Evolutionary conservation across 1,140 invertebrate species (phyloP).

Genomic region (Lordiphosa mommai): DNA sequence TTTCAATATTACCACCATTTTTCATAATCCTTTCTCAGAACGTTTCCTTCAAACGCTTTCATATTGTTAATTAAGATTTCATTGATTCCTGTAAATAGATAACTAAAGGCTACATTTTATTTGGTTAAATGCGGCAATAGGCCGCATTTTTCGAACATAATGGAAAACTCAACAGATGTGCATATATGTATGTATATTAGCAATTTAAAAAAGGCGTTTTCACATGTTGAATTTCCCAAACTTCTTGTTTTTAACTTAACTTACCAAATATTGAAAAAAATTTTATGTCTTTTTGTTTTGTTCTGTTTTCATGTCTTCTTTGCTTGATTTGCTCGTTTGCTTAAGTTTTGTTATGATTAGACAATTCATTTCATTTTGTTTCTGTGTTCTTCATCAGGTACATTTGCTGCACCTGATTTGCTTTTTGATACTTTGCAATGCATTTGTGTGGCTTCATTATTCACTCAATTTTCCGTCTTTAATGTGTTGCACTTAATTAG

Average conservation of each 20-base stretch:
- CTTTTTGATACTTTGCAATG: not conserved
- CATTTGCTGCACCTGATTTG: not conserved
- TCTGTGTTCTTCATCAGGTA: conserved; percentile 1
- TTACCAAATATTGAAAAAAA: conserved; percentile 55
- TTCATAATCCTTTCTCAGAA: conserved; percentile 41
- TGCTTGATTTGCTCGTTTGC: conserved; percentile 1
- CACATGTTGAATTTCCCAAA: not conserved
- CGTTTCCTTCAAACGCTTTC: conserved; percentile 55
- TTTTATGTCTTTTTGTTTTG: conserved; percentile 20
- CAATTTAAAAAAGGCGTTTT: too few species aligned
- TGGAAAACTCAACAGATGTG: conserved; percentile 44
- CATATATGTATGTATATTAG: not conserved
- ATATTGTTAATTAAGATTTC: conserved; percentile 22
- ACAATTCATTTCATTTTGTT: conserved; percentile 5
- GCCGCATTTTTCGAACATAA: conserved; percentile 28
- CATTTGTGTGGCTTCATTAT: too few species aligned
- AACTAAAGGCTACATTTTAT: conserved; percentile 68
- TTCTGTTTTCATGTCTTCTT: conserved; percentile 1
- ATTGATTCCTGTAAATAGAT: conserved; percentile 64
- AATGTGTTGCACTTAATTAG: too few species aligned
- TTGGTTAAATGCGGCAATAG: conserved; percentile 45
- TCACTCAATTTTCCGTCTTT: conserved; percentile 30
- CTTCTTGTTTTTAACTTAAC: conserved; percentile 48
- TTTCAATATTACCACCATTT: conserved; percentile 58
- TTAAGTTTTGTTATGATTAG: conserved; percentile 10